A percentile compares a stretch with the other conserved stretches of the same genome.
These are phyloP conservation scores for Tiliqua scincoides DNA, from an alignment of 2,113 vertebrate species.

Conservation along the genomic window DNA sequence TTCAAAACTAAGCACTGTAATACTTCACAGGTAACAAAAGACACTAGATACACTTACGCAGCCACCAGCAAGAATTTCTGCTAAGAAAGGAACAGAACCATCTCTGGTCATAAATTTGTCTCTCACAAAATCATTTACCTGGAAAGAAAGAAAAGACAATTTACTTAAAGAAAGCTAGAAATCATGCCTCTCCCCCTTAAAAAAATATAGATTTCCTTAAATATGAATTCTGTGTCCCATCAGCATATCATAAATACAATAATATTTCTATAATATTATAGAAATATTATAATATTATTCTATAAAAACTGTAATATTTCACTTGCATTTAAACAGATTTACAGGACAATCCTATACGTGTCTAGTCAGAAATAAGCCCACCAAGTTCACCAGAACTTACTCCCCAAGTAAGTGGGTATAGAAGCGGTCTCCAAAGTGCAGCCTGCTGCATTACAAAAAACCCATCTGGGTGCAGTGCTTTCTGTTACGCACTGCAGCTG, in stretches of 20 bases:
- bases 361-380: too few relatives aligned
- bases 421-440: too few relatives aligned
- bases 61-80: constrained; percentile 87
- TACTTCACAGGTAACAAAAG: constrained; percentile 25
- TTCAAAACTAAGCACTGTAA: constrained; percentile 5
- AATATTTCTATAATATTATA: too few relatives aligned
- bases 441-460: too few relatives aligned
- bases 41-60: constrained; percentile 83
- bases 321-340: constrained; percentile 9
- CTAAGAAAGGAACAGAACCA: constrained; percentile 79
- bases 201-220: constrained; percentile 10
- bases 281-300: too few relatives aligned
- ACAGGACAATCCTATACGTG: neutral
- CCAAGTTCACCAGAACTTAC: neutral
- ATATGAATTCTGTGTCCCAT: neutral
- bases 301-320: neutral
- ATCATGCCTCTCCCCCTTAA: neutral
- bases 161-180: constrained; percentile 41
- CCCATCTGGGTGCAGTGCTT: too few relatives aligned
- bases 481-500: too few relatives aligned
- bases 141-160: constrained; percentile 54
- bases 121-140: constrained; percentile 92
- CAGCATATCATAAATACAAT: neutral
- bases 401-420: too few relatives aligned
- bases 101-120: constrained; percentile 84